Evolutionary conservation across 2,113 vertebrate genomes (phyloP).

Genomic region (Bos indicus): DNA sequence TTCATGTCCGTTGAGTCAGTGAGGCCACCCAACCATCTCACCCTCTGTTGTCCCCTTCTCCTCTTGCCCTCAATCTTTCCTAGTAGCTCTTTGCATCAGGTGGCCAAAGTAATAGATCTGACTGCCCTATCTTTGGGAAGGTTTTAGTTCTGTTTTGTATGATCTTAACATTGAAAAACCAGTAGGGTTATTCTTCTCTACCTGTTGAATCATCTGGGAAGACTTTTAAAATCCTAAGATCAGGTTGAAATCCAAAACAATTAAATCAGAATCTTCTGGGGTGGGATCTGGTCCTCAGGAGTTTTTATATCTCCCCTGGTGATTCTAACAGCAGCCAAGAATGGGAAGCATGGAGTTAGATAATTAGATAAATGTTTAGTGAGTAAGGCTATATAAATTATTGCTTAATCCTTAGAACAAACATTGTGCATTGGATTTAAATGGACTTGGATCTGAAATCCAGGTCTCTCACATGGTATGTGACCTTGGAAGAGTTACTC

Average conservation of each 20-base stretch:
- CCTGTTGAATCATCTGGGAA: background rate
- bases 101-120: background rate
- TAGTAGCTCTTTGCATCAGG: background rate
- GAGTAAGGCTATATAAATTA: background rate
- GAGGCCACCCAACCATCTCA: background rate
- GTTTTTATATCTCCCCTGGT: background rate
- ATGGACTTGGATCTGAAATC: background rate
- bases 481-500: conserved; percentile 22
- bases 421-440: background rate
- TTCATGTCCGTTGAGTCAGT: background rate
- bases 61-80: background rate
- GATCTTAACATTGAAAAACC: background rate
- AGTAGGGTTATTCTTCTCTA: background rate
- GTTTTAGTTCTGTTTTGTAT: background rate
- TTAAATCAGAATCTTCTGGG: background rate
- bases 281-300: too few relatives aligned
- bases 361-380: background rate
- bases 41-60: background rate
- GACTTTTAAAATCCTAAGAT: background rate
- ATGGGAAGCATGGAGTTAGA: background rate
- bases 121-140: background rate
- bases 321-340: background rate
- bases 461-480: background rate
- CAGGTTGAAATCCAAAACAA: background rate
- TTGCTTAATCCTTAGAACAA: background rate